Evolutionary conservation across 1,140 invertebrate genomes (phyloP), one percentile per base, ranked within the genome.

Genomic region (Aphidius gifuensis): DNA sequence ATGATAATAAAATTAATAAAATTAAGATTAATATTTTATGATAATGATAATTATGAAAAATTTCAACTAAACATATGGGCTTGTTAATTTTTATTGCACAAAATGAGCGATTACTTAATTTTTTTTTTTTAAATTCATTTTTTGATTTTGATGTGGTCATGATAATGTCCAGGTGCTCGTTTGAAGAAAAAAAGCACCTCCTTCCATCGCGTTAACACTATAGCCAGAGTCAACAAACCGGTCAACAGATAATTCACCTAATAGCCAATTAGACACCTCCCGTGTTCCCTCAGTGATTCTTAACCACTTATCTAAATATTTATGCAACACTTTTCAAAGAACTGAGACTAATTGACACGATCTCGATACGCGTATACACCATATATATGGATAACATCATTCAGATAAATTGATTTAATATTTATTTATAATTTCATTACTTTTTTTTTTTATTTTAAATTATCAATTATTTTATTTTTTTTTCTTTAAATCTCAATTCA

Each of bases 261-360:
- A 64, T 64, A 64, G 62, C 62, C 62, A 64, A 64, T 64, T 64
- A 64, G 62, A 64, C 62, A 64, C 58, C 62, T 60, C 39, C 40
- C 21, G 21, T 60, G 62, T 64, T 40, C 59, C 51, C 57, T 45
- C 39, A 11, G 48, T 42, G 58, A 58, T 60, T 60, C 48, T 59
- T 16, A 16, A 60, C 45, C 62, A 64, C 49, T 64, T 60, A 64
- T 64, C 62, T 64, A 32, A 42, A 60, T 64, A 60, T 64, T 64
- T 64, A 64, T 60, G 58, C 58, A 60, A 60, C 62, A 45, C 57
- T 60, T 60, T 46, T 47, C 51, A 58, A 11, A 58, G 55, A 54
- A 46, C 44, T 60, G 57, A 45, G 50, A 64, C 57, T 64, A 64
- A 64, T 64, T 64, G 62, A 63, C 55, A 44, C 39, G 49, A 50